A percentile compares a stretch with the other conserved stretches of the same genome.
phyloP scores from a whole-genome alignment of 2,888 invertebrate species.

The Tholera decimalis region DNA sequence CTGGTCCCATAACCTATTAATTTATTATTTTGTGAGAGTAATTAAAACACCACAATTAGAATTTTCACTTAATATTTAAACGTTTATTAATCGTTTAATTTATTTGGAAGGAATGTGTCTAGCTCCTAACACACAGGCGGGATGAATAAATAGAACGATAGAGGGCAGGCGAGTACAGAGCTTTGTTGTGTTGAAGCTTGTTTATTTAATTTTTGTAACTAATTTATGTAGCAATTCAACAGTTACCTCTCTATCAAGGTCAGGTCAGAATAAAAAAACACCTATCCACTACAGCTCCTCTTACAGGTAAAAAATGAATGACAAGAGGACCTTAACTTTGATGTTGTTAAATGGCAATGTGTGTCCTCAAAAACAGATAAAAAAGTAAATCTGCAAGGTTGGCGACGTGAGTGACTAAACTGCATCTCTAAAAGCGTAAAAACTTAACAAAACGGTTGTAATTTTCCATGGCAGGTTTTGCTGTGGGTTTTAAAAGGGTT shows the following conservation, averaged over 20 bases:
- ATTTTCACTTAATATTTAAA: too few species aligned
- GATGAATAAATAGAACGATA: too few species aligned
- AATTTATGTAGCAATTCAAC: too few species aligned
- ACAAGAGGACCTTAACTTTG: slow-evolving; percentile 75
- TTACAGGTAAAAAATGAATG: slow-evolving; percentile 74
- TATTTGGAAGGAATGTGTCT: too few species aligned
- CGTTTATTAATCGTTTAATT: too few species aligned
- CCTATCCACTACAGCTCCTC: slow-evolving; percentile 59
- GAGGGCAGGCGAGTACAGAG: too few species aligned
- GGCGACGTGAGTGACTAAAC: slow-evolving; percentile 72
- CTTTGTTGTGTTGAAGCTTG: too few species aligned
- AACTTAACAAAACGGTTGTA: slow-evolving; percentile 23
- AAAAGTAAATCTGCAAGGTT: slow-evolving; percentile 78
- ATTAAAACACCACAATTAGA: too few species aligned
- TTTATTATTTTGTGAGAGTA: too few species aligned
- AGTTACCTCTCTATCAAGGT: slow-evolving; percentile 64
- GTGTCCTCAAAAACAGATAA: slow-evolving; percentile 81
- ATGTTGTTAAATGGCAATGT: slow-evolving; percentile 82
- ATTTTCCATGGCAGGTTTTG: slow-evolving; percentile 47
- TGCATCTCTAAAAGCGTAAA: slow-evolving; percentile 52
- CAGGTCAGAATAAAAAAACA: slow-evolving; percentile 58
- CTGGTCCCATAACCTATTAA: too few species aligned
- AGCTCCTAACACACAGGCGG: too few species aligned
- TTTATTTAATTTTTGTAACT: too few species aligned
- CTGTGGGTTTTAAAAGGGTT: background rate